A percentile compares a stretch with the other conserved stretches of the same genome.
Conservation (phyloP, 2,888 invertebrate genomes). For the Maniola hyperantus region DNA sequence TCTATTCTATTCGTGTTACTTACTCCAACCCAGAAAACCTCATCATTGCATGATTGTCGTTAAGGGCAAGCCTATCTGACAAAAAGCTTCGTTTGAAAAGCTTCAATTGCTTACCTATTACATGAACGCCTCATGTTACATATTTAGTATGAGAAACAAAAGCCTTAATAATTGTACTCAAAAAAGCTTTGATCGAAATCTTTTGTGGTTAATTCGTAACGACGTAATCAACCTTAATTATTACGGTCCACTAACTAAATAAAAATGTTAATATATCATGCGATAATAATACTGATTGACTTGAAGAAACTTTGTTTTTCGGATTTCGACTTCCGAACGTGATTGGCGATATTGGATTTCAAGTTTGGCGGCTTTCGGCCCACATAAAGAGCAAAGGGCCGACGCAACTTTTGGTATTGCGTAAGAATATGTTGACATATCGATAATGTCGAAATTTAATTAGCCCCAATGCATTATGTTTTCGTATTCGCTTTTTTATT, state of each 20-base stretch:
- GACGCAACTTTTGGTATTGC: constrained; percentile 38
- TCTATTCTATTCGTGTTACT: no score
- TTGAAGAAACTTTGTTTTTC: constrained; percentile 38
- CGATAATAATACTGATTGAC: constrained; percentile 37
- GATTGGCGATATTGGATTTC: constrained; percentile 40
- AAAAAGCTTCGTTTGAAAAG: not conserved
- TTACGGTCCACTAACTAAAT: constrained; percentile 23
- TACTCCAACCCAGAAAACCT: no score
- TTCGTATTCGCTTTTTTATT: constrained; percentile 8
- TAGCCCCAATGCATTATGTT: constrained; percentile 31
- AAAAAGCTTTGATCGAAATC: constrained; percentile 5
- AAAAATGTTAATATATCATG: constrained; percentile 31
- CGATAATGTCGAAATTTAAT: constrained; percentile 40
- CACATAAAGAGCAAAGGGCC: constrained; percentile 41
- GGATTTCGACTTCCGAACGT: constrained; percentile 38
- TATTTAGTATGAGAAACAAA: not conserved
- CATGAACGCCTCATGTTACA: not conserved
- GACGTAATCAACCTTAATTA: constrained; percentile 25
- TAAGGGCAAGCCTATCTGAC: no score
- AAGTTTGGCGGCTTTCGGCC: constrained; percentile 40
- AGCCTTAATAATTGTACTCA: not conserved
- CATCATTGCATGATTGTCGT: no score
- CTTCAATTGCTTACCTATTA: not conserved
- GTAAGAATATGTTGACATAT: constrained; percentile 40
- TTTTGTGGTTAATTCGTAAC: constrained; percentile 19